A percentile compares a stretch with the other conserved stretches of the same genome.
phyloP scores from a whole-genome alignment of 1,140 invertebrate genomes.

The Diabrotica virgifera region DNA sequence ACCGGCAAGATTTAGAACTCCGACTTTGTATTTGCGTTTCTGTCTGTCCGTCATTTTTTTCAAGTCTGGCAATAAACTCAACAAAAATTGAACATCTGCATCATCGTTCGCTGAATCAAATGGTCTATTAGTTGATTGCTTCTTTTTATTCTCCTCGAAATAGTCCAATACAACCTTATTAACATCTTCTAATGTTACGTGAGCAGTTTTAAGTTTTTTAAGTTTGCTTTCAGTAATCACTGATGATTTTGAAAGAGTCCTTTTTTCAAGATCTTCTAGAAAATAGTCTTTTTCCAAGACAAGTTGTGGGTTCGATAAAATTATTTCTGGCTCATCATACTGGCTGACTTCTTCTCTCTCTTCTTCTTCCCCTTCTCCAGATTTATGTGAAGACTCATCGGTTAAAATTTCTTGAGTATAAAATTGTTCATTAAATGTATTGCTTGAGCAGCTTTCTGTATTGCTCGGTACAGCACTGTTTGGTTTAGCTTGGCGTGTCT shows the following conservation, averaged over 20 bases:
- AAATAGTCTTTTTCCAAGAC: conserved; percentile 17
- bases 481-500: no score
- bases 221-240: conserved; percentile 1
- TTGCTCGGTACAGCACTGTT: no score
- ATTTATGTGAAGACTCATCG: no score
- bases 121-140: no score
- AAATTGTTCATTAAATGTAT: no score
- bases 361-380: no score
- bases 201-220: conserved; percentile 11
- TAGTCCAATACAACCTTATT: conserved; percentile 12
- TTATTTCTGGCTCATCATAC: conserved; percentile 15
- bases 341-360: no score
- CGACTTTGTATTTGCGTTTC: conserved; percentile 30
- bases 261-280: conserved; percentile 13
- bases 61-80: no score
- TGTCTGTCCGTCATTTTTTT: conserved; percentile 26
- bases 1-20: conserved; percentile 24
- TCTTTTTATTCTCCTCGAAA: conserved; percentile 18
- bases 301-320: conserved; percentile 13
- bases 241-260: conserved; percentile 1
- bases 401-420: no score
- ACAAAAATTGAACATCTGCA: no score
- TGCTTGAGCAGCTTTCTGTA: no score
- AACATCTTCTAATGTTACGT: conserved; percentile 16
- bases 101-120: no score